Evolutionary conservation across 37 sponge, comb jelly and placozoan genomes (phyloP), one percentile per base, ranked within the genome.

Genomic region (Tethya wilhelma): DNA sequence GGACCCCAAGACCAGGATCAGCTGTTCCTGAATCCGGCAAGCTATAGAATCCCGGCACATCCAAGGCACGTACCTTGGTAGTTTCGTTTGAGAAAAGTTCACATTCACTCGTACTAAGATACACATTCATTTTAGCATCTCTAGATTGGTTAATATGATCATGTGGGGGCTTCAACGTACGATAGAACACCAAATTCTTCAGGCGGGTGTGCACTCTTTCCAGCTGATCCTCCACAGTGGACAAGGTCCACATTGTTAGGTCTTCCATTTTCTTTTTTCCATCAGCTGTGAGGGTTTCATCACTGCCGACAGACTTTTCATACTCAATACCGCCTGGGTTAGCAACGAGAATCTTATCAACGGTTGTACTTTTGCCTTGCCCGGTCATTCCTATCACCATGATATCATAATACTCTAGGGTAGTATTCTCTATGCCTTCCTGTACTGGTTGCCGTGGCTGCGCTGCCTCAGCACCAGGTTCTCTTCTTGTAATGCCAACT

Each of bases 291-390:
- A 25, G 26, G 11, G 26, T 26, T 25, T 60, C 63, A 60, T 60
- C 63, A 7, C 7, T n/a, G 6, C 63, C 28, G 7, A 6, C 11
- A n/a, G 26, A n/a, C 6, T n/a, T 7, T n/a, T 60, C 28, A 60
- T 6, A n/a, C 22, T 60, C 25, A 60, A n/a, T n/a, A 60, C 26
- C 63, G 7, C 22, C 63, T n/a, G 63, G 63, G 28, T 12, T 60
- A 26, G 63, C 63, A n/a, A 60, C 22, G 63, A 82, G 55, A 2
- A 73, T 32, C 56, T 72, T 82, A 37, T 82, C 60, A 1, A 65
- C 73, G 23, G 72, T 59, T 11, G 66, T 72, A 55, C 74, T 82
- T 38, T 82, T 82, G 2, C 83, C 83, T n/a, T 64, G 6, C 29
- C 83, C 83, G 2, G 83, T 64, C 28, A 26, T 55, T 2, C 83